These are phyloP conservation scores for Remorina albescens DNA, from an alignment of 2,797 vertebrate species.

Conservation along the genomic window DNA sequence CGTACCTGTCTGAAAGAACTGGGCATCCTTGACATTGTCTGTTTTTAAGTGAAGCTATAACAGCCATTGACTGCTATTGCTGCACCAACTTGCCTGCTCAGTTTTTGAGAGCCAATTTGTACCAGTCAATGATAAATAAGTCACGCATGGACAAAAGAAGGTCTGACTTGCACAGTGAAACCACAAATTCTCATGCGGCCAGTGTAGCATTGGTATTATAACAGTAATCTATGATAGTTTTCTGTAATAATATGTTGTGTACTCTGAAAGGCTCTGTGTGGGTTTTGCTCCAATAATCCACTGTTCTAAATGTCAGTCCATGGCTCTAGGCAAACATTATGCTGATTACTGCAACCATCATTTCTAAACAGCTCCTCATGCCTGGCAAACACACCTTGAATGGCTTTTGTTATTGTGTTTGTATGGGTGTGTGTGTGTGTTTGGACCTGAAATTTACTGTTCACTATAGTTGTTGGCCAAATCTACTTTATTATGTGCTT, in stretches of 20 bases:
- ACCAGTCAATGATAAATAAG: slow-evolving; percentile 45
- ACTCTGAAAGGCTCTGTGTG: slow-evolving; percentile 54
- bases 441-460: slow-evolving; percentile 30
- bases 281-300: slow-evolving; percentile 71
- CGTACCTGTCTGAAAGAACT: slow-evolving; percentile 21
- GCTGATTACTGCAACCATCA: slow-evolving; percentile 70
- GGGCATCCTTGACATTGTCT: slow-evolving; percentile 21
- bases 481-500: slow-evolving; percentile 59
- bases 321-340: slow-evolving; percentile 69
- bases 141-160: slow-evolving; percentile 39
- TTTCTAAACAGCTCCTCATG: slow-evolving; percentile 61
- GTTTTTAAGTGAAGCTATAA: slow-evolving; percentile 31
- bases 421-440: slow-evolving; percentile 37
- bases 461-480: slow-evolving; percentile 50
- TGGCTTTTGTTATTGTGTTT: slow-evolving; percentile 34
- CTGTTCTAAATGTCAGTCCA: slow-evolving; percentile 75
- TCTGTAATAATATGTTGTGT: slow-evolving; percentile 60
- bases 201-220: slow-evolving; percentile 45
- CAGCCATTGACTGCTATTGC: slow-evolving; percentile 21
- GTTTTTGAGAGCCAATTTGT: slow-evolving; percentile 52
- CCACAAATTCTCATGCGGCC: slow-evolving; percentile 33
- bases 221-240: slow-evolving; percentile 54
- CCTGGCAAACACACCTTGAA: slow-evolving; percentile 61
- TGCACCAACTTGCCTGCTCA: slow-evolving; percentile 27
- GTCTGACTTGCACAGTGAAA: slow-evolving; percentile 35